Conservation (phyloP, 2,797 vertebrate genomes). For the Apogon hyalosoma region DNA sequence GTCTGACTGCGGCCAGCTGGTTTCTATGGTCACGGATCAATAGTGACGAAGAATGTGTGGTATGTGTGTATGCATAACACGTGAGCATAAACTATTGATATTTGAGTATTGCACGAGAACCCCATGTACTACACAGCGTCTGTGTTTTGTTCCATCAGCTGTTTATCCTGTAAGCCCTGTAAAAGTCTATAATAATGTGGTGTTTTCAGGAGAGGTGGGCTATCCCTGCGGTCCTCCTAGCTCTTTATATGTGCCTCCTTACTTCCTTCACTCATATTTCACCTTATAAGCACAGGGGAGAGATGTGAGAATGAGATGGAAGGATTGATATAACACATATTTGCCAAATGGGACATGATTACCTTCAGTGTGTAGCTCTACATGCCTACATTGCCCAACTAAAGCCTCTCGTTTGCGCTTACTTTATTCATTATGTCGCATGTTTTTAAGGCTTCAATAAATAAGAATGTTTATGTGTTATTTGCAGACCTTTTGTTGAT, state of each 20-base stretch:
- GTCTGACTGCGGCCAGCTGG: slow-evolving; percentile 79
- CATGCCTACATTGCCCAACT: slow-evolving; percentile 7
- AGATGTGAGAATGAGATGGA: slow-evolving; percentile 30
- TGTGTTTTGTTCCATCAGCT: slow-evolving; percentile 6
- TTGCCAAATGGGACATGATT: neutral
- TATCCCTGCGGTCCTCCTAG: slow-evolving; percentile 13
- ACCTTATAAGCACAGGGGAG: slow-evolving; percentile 1
- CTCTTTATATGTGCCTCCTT: slow-evolving; percentile 8
- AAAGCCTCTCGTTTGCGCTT: no score
- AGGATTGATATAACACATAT: neutral
- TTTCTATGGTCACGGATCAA: slow-evolving; percentile 95
- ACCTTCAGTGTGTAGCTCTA: neutral
- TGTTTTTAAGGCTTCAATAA: no score
- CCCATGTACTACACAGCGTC: slow-evolving; percentile 7
- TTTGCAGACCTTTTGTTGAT: no score
- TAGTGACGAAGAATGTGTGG: slow-evolving; percentile 86
- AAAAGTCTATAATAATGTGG: neutral
- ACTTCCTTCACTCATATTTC: neutral
- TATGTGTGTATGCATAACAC: slow-evolving; percentile 1
- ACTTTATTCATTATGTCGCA: no score
- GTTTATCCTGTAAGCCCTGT: neutral
- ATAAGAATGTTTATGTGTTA: no score
- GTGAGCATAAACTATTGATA: slow-evolving; percentile 12
- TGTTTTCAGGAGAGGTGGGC: neutral
- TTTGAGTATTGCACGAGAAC: slow-evolving; percentile 14